Base-by-base conservation (phyloP, 2,797 vertebrate species). In the Iguana delicatissima region DNA sequence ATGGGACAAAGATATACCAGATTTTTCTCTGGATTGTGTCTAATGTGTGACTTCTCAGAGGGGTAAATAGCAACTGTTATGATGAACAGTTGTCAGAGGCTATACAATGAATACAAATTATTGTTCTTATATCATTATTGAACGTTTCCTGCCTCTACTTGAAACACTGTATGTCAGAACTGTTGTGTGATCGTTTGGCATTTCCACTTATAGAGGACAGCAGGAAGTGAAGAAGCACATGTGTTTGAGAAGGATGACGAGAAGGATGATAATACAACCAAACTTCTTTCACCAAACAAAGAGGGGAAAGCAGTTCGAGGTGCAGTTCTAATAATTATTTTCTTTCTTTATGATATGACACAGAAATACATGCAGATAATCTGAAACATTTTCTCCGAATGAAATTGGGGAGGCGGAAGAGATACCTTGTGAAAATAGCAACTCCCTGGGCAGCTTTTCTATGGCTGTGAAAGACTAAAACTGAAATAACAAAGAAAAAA, bases 181-280 rank as follows among this genome's bases (percentile, higher is more conserved):
- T 74, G 89, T 64, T 46, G 84, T 0, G 3, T 80, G 82, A 88
- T 0, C 13, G 76, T 90, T 77, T 42, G 82, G 77, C 1, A n/a
- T 50, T 93, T 89, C 89, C 89, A 74, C 1, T 86, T 83, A 74
- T 83, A 42, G 46, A 42, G 2, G 38, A 57, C 0, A 55, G 72
- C 18, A 74, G 72, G 59, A 92, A 94, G 83, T 59, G 90, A n/a
- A 86, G 90, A 93, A 76, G 26, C 1, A n/a, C 35, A 57, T 74
- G 64, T 89, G 26, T 64, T 35, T 4, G 69, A 35, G 82, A 89
- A 88, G 14, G n/a, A 2, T 9, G 16, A 67, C 10, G 20, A 32
- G 26, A 88, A 80, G 26, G 89, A 80, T 50, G 81, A 85, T 29
- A 50, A 42, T 24, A 52, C 52, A 90, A 93, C 89, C 32, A 94